Base-by-base conservation (phyloP, 2,797 vertebrate species). In the Spheniscus humboldti region DNA sequence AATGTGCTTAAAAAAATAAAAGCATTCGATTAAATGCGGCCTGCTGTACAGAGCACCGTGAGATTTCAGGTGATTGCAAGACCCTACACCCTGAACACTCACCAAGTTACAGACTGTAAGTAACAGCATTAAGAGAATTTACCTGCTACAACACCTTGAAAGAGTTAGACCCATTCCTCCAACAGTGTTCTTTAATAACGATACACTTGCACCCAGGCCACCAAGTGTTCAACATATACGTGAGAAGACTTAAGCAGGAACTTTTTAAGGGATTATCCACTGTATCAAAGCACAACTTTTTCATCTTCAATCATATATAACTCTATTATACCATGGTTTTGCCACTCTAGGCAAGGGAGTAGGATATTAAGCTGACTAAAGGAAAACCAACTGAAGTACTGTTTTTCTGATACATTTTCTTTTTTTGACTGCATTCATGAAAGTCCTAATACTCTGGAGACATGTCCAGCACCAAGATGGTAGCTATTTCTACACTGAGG, bases 1-100 rank as follows among this genome's bases (percentile, higher is more conserved):
- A 99, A 94, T 1, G 99, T 99, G 98, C 99, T 99, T 66, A 19
- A 74, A 87, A 82, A 81, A 14, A 90, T 6, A 90, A 64, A 72
- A 0, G 18, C 7, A 11, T 2, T 1, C 1, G n/a, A 45, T 37
- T 50, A 55, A 39, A 33, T 0, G 5, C 0, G 11, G 19, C 33
- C 31, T 56, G 33, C 52, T 15, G 4, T 6, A 4, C 0, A 6
- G 45, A 66, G 41, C 2, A 6, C 16, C 3, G 2, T 16, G 25
- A 69, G 28, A 33, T 35, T 82, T 47, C 48, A 41, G 53, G 33
- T 2, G n/a, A 43, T 6, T 5, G 7, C 35, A 8, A 35, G 25
- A 75, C 13, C n/a, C 37, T 52, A n/a, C 3, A 5, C 11, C 35
- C n/a, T 28, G n/a, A 87, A 39, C 0, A 0, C 39, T 55, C 53